phyloP scores from a whole-genome alignment of 2,113 vertebrate species.

The Hemiscyllium ocellatum region DNA sequence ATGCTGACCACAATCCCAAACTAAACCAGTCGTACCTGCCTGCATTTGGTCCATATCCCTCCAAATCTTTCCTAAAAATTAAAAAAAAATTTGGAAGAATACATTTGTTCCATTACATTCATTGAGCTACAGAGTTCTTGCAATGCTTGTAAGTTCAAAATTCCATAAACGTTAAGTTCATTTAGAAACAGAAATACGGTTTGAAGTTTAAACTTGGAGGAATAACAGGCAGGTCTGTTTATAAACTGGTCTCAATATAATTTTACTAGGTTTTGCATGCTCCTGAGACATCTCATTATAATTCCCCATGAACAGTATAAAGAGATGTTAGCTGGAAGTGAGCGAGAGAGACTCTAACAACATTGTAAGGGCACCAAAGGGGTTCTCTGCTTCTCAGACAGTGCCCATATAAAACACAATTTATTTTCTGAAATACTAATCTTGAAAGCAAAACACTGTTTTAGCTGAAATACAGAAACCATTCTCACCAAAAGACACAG shows the following conservation, averaged over 20 bases:
- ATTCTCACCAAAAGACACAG: neutral
- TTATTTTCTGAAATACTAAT: neutral
- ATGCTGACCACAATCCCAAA: too few relatives aligned
- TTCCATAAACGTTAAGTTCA: neutral
- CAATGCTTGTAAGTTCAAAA: neutral
- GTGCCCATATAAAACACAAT: neutral
- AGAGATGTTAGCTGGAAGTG: too few relatives aligned
- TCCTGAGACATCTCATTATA: neutral
- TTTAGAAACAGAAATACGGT: neutral
- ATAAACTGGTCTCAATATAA: slow-evolving; percentile 6
- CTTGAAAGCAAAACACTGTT: neutral
- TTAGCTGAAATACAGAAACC: neutral
- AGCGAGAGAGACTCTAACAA: too few relatives aligned
- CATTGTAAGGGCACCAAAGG: neutral
- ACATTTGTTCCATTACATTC: neutral
- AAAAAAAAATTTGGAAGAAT: neutral
- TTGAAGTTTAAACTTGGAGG: neutral
- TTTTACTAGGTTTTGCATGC: neutral
- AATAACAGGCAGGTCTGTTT: neutral
- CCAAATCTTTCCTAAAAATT: neutral
- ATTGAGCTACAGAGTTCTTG: neutral
- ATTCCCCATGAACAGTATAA: neutral
- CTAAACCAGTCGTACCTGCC: too few relatives aligned
- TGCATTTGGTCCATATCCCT: too few relatives aligned
- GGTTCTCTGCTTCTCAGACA: neutral